A percentile compares a stretch with the other conserved stretches of the same genome.
Conservation (phyloP, 2,797 vertebrate genomes). For the Mus spretus region DNA sequence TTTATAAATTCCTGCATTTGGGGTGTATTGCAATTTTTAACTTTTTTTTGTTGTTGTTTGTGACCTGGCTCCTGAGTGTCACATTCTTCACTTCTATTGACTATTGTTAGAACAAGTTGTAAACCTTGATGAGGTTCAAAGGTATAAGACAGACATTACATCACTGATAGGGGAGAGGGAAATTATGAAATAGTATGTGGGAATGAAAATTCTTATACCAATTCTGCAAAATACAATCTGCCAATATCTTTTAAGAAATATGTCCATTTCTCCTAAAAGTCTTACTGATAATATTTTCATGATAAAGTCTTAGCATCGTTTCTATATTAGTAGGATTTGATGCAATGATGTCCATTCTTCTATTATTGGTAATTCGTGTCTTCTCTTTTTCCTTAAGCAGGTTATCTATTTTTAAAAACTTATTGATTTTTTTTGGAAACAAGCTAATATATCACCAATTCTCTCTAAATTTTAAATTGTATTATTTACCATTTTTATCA, state of each 20-base stretch:
- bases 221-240: constrained; percentile 36
- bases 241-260: background rate
- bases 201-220: constrained; percentile 38
- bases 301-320: constrained; percentile 1
- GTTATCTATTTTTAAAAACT: constrained; percentile 23
- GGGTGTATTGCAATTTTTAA: background rate
- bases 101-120: constrained; percentile 15
- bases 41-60: background rate
- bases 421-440: background rate
- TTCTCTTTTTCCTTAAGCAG: constrained; percentile 15
- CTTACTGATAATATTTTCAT: constrained; percentile 13
- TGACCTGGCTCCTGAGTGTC: background rate
- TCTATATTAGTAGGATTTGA: background rate
- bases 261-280: constrained; percentile 27
- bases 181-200: background rate
- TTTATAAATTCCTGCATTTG: background rate
- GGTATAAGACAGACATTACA: background rate
- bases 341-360: background rate
- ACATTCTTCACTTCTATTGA: background rate
- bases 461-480: constrained; percentile 34
- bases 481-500: background rate
- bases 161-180: background rate
- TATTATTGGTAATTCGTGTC: constrained; percentile 10
- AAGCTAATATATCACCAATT: background rate
- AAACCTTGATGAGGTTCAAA: background rate